These are phyloP conservation scores for Steinernema carpocapsae DNA, from an alignment of 2,888 invertebrate species.

Conservation along the genomic window DNA sequence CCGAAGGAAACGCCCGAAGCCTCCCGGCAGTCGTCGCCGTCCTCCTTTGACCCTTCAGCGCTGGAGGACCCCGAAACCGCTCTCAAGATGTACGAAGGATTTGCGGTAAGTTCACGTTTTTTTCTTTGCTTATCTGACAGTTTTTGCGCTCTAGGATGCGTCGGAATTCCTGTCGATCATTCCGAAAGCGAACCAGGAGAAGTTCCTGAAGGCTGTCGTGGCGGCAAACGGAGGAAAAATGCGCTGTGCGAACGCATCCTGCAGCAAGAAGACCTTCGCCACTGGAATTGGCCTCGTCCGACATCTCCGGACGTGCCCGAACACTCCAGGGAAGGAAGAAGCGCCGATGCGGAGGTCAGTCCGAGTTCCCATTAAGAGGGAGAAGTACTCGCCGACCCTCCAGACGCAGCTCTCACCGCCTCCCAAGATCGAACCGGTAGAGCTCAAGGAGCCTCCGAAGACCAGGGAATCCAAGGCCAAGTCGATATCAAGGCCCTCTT, in stretches of 20 bases:
- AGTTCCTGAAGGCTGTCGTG: not conserved
- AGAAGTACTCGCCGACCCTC: not conserved
- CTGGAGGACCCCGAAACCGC: not conserved
- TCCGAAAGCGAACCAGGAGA: not conserved
- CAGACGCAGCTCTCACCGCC: not conserved
- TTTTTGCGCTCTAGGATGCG: not conserved
- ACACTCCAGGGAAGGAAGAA: not conserved
- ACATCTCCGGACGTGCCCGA: not conserved
- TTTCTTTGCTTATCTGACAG: not conserved
- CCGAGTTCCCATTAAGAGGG: not conserved
- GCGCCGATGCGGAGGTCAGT: not conserved
- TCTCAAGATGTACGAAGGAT: not conserved
- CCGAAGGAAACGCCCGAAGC: not conserved
- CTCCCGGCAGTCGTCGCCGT: too few relatives aligned
- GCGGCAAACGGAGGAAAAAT: not conserved
- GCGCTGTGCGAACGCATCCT: not conserved
- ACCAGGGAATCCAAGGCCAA: not conserved
- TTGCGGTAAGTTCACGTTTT: not conserved
- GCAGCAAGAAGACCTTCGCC: not conserved
- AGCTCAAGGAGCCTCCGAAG: not conserved
- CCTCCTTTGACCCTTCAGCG: not conserved
- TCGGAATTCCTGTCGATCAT: not conserved
- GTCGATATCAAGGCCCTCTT: not conserved
- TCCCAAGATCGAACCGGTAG: not conserved
- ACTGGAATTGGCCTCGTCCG: not conserved